Percentiles rank a stretch among this genome's conserved stretches.
phyloP scores from a whole-genome alignment of 2,888 invertebrate genomes.

The Drosophila niveifrons region DNA sequence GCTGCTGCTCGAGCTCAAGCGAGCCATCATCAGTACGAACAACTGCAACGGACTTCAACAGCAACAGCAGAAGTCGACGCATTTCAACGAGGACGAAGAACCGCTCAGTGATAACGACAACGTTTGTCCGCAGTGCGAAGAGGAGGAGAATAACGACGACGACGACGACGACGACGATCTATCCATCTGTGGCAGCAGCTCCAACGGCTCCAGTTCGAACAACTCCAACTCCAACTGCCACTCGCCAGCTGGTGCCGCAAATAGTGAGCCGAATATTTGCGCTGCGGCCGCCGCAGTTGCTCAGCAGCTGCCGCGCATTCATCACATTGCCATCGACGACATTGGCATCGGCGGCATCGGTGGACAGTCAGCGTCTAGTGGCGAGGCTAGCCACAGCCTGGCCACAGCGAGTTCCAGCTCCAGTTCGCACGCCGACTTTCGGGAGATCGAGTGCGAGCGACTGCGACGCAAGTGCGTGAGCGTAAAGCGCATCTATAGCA shows the following conservation, averaged over 20 bases:
- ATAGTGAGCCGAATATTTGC: conserved; percentile 71
- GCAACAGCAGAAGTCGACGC: conserved; percentile 28
- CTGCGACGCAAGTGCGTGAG: conserved; percentile 84
- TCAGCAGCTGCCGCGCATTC: conserved; percentile 57
- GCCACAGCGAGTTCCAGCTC: conserved; percentile 64
- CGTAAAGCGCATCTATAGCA: conserved; percentile 85
- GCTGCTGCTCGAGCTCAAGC: conserved; percentile 79
- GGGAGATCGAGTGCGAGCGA: conserved; percentile 84
- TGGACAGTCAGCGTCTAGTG: conserved; percentile 6
- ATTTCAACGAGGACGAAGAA: conserved; percentile 40
- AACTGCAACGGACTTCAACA: not conserved
- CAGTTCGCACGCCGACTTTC: conserved; percentile 81
- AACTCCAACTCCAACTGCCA: conserved; percentile 27
- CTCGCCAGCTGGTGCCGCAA: conserved; percentile 58
- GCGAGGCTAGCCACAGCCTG: conserved; percentile 44
- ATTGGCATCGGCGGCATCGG: conserved; percentile 55
- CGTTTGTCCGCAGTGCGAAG: conserved; percentile 64
- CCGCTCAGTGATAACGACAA: conserved; percentile 26
- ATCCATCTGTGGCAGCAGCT: conserved; percentile 27
- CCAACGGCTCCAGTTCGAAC: not conserved
- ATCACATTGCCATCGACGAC: conserved; percentile 73
- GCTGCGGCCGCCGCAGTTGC: conserved; percentile 24
- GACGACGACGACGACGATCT: conserved; percentile 33
- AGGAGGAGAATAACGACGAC: conserved; percentile 42
- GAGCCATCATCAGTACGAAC: conserved; percentile 76